Conservation (phyloP, 2,797 vertebrate species). For the Silurus lanzhouensis region DNA sequence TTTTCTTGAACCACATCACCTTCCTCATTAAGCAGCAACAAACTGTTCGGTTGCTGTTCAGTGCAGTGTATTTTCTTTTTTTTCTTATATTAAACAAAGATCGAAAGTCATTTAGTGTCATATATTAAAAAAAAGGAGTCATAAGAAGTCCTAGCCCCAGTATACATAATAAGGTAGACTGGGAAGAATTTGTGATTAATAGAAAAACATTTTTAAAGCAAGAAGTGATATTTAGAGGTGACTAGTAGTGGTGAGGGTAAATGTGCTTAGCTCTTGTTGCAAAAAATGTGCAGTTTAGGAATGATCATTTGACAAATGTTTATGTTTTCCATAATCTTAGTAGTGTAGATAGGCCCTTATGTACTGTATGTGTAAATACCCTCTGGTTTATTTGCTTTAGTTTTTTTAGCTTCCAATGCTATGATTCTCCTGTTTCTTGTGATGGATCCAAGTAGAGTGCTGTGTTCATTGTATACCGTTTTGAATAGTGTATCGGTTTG, state of each 20-base stretch:
- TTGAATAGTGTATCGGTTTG: conserved; percentile 33
- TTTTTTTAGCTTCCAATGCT: neutral
- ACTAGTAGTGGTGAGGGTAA: neutral
- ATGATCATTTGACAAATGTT: neutral
- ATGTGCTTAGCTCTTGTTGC: neutral
- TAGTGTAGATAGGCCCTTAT: neutral
- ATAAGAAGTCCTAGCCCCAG: neutral
- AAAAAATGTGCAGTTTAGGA: neutral
- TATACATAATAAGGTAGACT: neutral
- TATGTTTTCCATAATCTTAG: neutral
- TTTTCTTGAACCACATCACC: conserved; percentile 5
- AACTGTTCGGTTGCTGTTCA: neutral
- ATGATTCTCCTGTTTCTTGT: neutral
- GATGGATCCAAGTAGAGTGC: neutral
- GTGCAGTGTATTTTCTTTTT: neutral
- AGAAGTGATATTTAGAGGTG: neutral
- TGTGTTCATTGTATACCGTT: neutral
- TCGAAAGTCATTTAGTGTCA: neutral
- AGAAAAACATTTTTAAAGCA: neutral
- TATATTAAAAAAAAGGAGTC: neutral
- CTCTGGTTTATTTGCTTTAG: neutral
- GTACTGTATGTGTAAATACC: neutral
- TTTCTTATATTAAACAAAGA: too few species aligned
- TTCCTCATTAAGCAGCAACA: neutral
- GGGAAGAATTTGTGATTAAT: neutral